Conservation (phyloP, 2,888 invertebrate genomes). For the Eupithecia pulchellata region DNA sequence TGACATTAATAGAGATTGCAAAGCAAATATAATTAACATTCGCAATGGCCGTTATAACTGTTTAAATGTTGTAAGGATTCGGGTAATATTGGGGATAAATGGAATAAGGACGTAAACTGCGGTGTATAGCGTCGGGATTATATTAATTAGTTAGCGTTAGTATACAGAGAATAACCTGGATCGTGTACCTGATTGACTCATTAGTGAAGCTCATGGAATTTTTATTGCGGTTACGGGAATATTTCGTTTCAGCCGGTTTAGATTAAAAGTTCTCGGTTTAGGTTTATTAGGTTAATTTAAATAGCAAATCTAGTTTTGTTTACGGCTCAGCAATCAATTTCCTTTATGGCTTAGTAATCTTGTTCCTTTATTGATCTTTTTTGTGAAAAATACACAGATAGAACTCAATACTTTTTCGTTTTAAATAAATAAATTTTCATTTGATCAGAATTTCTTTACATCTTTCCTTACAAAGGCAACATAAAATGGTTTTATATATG, state of each 20-base stretch:
- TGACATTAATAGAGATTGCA: slow-evolving; percentile 54
- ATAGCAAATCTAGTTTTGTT: neutral
- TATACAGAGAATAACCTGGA: slow-evolving; percentile 4
- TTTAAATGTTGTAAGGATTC: slow-evolving; percentile 53
- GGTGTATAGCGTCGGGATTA: slow-evolving; percentile 52
- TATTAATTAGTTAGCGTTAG: slow-evolving; percentile 41
- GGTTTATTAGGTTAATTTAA: neutral
- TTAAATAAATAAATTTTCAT: neutral
- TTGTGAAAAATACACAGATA: neutral
- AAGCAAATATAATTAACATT: slow-evolving; percentile 58
- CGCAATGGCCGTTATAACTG: slow-evolving; percentile 55
- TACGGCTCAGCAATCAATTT: neutral
- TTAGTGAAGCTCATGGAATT: neutral
- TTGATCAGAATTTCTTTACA: neutral
- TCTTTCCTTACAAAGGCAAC: neutral
- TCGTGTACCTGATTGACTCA: slow-evolving; percentile 10
- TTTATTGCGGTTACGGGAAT: neutral
- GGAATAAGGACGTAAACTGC: slow-evolving; percentile 52
- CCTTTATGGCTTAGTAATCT: neutral
- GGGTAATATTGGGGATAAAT: slow-evolving; percentile 44
- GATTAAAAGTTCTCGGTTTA: neutral
- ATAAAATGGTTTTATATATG: slow-evolving; percentile 2
- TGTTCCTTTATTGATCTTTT: too few relatives aligned
- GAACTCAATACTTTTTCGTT: neutral
- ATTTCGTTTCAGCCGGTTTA: neutral